A percentile compares a stretch with the other conserved stretches of the same genome.
Conservation (phyloP, 2,888 invertebrate genomes). For the Galerucella calmariensis region DNA sequence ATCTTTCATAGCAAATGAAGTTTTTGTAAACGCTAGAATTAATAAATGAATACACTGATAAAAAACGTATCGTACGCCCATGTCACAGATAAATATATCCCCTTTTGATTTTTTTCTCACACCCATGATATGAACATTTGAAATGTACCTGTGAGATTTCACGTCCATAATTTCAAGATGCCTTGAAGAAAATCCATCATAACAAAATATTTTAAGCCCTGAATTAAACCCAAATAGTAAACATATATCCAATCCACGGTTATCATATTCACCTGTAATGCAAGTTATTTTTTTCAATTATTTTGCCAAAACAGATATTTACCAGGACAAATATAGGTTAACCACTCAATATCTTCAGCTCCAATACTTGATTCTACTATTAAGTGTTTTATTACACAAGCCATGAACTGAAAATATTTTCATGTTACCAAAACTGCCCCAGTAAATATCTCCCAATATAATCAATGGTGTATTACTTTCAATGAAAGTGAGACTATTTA, state of each 20-base stretch:
- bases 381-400: too few relatives aligned
- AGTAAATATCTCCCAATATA: not conserved
- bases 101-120: too few relatives aligned
- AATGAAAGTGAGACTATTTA: conserved; percentile 58
- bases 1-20: conserved; percentile 61
- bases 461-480: conserved; percentile 42
- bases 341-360: not conserved
- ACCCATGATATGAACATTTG: not conserved
- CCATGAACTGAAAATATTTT: not conserved
- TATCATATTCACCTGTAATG: conserved; percentile 47
- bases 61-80: too few relatives aligned
- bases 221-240: conserved; percentile 53
- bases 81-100: too few relatives aligned
- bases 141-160: conserved; percentile 54
- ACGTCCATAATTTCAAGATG: conserved; percentile 55
- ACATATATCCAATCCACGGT: conserved; percentile 45
- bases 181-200: conserved; percentile 47
- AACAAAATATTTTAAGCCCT: conserved; percentile 50
- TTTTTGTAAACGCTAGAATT: conserved; percentile 59
- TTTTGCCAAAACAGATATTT: conserved; percentile 12
- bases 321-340: conserved; percentile 12
- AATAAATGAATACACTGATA: not conserved
- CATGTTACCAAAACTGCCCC: conserved; percentile 2
- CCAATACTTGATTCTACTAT: not conserved
- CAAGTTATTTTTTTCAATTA: conserved; percentile 7